Evolutionary conservation across 2,113 vertebrate species (phyloP).

Genomic region (Artemisiospiza belli): DNA sequence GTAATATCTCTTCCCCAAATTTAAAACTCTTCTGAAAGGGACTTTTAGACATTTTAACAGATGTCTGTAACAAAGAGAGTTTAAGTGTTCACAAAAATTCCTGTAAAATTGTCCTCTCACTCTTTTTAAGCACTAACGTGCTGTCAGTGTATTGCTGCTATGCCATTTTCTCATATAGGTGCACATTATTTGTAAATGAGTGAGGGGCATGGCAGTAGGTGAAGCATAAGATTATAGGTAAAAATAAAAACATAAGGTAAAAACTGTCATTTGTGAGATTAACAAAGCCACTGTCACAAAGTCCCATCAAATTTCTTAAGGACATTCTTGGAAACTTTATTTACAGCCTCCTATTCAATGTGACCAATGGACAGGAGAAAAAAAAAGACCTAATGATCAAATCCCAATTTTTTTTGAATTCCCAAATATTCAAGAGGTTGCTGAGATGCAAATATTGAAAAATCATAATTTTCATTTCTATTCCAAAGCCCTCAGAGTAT

Average conservation of each 20-base stretch:
- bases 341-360: not conserved
- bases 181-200: not conserved
- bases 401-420: not conserved
- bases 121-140: not conserved
- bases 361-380: not conserved
- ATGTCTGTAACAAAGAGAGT: not conserved
- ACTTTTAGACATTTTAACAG: not conserved
- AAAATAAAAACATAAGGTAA: not conserved
- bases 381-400: not conserved
- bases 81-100: not conserved
- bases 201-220: not conserved
- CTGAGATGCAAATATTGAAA: not conserved
- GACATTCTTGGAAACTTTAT: not conserved
- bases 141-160: not conserved
- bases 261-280: not conserved
- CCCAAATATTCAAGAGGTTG: not conserved
- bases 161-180: not conserved
- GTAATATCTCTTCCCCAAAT: not conserved
- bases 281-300: not conserved
- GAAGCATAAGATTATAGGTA: not conserved
- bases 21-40: not conserved
- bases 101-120: not conserved
- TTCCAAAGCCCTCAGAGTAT: not conserved
- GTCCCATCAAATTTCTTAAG: not conserved
- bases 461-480: not conserved